Percentiles rank a stretch among this genome's conserved stretches.
phyloP scores from a whole-genome alignment of 2,113 vertebrate species.

The Pristiophorus japonicus region DNA sequence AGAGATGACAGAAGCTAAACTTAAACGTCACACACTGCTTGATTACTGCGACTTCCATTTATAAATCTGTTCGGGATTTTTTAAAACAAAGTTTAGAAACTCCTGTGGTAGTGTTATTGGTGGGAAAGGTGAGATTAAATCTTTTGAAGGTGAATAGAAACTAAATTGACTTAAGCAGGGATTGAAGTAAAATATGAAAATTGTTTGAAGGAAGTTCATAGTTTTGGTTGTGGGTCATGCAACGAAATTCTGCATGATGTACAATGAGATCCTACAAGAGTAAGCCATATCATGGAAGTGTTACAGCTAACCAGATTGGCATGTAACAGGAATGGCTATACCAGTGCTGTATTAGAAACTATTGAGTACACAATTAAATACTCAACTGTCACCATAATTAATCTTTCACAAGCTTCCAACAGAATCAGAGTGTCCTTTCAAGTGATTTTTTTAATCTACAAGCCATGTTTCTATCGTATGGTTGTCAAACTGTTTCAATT shows the following conservation, averaged over 20 bases:
- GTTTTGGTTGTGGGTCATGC: background rate
- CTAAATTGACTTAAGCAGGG: background rate
- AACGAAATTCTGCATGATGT: background rate
- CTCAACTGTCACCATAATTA: background rate
- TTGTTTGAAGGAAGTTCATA: background rate
- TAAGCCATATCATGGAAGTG: background rate
- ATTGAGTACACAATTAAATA: background rate
- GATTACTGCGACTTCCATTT: background rate
- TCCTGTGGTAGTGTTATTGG: background rate
- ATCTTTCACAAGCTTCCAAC: background rate
- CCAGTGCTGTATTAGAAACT: background rate
- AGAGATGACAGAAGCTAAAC: conserved; percentile 34
- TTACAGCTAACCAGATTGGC: background rate
- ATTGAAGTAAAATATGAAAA: background rate
- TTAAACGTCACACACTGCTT: background rate
- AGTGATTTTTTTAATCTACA: too few relatives aligned
- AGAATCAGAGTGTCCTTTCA: background rate
- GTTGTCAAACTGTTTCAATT: background rate
- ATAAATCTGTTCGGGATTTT: background rate
- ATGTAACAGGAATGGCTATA: background rate
- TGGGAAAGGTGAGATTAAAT: background rate
- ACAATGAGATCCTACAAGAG: background rate
- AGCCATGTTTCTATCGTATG: background rate
- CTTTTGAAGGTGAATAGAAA: background rate
- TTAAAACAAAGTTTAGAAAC: conserved; percentile 6